Conservation (phyloP, 2,888 invertebrate species). For the Ligdia adustata region DNA sequence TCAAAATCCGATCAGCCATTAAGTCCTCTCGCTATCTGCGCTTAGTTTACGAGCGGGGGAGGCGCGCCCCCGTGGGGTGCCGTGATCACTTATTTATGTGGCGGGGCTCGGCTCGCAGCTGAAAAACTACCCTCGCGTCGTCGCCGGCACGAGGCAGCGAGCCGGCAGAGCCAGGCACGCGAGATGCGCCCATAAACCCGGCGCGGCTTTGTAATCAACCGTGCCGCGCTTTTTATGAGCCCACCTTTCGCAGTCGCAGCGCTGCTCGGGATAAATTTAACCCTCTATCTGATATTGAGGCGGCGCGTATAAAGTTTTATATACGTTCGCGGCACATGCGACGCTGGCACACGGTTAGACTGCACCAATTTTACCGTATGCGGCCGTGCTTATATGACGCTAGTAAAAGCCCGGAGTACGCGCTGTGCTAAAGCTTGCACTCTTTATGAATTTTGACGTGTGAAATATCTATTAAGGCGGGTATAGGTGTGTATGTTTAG, state of each 20-base stretch:
- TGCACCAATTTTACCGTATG: slow-evolving; percentile 35
- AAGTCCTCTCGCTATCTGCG: slow-evolving; percentile 82
- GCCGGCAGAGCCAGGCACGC: slow-evolving; percentile 44
- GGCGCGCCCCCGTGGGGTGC: slow-evolving; percentile 46
- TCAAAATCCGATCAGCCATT: slow-evolving; percentile 85
- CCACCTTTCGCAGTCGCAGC: slow-evolving; percentile 69
- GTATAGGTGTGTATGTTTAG: slow-evolving; percentile 13
- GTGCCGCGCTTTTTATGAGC: slow-evolving; percentile 78
- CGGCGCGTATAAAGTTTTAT: slow-evolving; percentile 53
- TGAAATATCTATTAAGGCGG: slow-evolving; percentile 15
- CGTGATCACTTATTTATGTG: slow-evolving; percentile 81
- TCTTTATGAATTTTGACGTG: slow-evolving; percentile 20
- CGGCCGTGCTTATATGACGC: slow-evolving; percentile 29
- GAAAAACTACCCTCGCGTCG: slow-evolving; percentile 79
- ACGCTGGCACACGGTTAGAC: slow-evolving; percentile 33
- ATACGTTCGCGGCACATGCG: slow-evolving; percentile 38
- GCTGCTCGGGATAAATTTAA: slow-evolving; percentile 71
- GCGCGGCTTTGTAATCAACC: slow-evolving; percentile 76
- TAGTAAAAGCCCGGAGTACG: slow-evolving; percentile 20
- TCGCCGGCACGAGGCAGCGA: slow-evolving; percentile 44
- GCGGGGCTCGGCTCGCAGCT: slow-evolving; percentile 66
- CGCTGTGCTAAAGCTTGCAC: background rate
- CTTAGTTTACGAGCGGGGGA: slow-evolving; percentile 79
- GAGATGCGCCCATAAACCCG: slow-evolving; percentile 65
- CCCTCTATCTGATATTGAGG: slow-evolving; percentile 71